Percentiles rank a stretch among this genome's conserved stretches.
Conservation (phyloP, 2,888 invertebrate species). For the Iphiclides podalirius region DNA sequence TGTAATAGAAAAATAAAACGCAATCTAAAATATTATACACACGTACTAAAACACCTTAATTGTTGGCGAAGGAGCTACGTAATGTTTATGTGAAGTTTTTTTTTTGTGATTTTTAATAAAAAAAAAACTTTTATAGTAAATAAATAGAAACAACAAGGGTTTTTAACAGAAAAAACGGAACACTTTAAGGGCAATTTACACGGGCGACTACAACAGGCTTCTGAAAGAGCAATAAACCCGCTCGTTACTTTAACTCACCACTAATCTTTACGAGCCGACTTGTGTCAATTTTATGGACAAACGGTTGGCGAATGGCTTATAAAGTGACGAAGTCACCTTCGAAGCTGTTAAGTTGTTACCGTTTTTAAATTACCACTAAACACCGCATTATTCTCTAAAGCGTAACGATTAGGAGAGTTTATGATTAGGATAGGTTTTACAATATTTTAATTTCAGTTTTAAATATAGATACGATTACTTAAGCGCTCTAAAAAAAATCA, state of each 20-base stretch:
- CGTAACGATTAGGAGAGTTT: background rate
- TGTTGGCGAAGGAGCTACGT: no score
- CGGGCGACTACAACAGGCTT: constrained; percentile 15
- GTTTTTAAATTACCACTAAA: constrained; percentile 51
- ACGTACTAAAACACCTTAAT: no score
- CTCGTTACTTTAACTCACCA: constrained; percentile 32
- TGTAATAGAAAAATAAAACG: no score
- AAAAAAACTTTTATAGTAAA: no score
- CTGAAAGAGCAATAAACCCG: constrained; percentile 28
- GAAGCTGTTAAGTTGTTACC: constrained; percentile 37
- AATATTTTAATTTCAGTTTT: no score
- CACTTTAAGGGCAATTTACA: constrained; percentile 2
- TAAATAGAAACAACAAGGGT: no score
- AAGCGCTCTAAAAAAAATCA: no score
- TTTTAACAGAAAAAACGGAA: background rate
- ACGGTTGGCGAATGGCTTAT: constrained; percentile 56
- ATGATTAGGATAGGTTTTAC: no score
- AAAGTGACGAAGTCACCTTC: constrained; percentile 39
- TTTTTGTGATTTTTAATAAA: no score
- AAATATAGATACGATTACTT: no score
- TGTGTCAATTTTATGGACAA: constrained; percentile 58
- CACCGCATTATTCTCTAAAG: constrained; percentile 18
- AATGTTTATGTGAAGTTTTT: no score
- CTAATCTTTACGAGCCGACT: constrained; percentile 56
- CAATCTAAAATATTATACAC: no score